These are phyloP conservation scores for Eristalinus sepulchralis DNA, from an alignment of 2,888 invertebrate species.

Conservation along the genomic window DNA sequence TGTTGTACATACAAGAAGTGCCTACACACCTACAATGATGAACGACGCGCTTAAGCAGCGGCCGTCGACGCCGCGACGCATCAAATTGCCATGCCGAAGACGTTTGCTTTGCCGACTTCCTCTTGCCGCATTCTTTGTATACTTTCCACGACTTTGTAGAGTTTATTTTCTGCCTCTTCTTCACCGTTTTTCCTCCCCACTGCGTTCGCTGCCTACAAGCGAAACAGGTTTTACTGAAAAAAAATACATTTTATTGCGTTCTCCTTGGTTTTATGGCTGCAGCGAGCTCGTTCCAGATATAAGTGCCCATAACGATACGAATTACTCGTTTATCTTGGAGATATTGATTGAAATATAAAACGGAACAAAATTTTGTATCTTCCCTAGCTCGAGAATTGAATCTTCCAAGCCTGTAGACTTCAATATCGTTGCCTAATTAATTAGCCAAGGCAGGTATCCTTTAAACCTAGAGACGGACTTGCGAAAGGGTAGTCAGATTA, in stretches of 20 bases:
- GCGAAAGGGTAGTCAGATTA: conserved; percentile 35
- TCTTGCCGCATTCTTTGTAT: conserved; percentile 58
- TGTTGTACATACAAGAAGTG: neutral
- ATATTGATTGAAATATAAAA: conserved; percentile 1
- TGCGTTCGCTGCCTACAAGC: conserved; percentile 34
- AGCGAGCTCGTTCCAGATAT: conserved; percentile 31
- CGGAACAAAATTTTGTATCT: neutral
- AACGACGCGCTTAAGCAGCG: neutral
- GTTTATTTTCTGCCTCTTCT: conserved; percentile 31
- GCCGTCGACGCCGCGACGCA: neutral
- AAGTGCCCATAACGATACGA: conserved; percentile 17
- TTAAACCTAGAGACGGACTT: neutral
- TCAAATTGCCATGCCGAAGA: conserved; percentile 29
- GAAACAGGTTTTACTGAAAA: conserved; percentile 54
- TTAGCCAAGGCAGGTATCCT: conserved; percentile 1
- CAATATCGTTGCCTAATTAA: neutral
- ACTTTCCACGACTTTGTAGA: conserved; percentile 67
- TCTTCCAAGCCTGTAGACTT: neutral
- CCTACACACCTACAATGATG: conserved; percentile 8
- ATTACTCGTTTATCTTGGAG: neutral
- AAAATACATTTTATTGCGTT: conserved; percentile 33
- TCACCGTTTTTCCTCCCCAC: neutral
- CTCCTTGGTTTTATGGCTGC: conserved; percentile 49
- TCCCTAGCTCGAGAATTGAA: neutral
- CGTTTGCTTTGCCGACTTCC: conserved; percentile 59